Base-by-base conservation (phyloP, 2,113 vertebrate genomes). In the Copsychus sechellarum region DNA sequence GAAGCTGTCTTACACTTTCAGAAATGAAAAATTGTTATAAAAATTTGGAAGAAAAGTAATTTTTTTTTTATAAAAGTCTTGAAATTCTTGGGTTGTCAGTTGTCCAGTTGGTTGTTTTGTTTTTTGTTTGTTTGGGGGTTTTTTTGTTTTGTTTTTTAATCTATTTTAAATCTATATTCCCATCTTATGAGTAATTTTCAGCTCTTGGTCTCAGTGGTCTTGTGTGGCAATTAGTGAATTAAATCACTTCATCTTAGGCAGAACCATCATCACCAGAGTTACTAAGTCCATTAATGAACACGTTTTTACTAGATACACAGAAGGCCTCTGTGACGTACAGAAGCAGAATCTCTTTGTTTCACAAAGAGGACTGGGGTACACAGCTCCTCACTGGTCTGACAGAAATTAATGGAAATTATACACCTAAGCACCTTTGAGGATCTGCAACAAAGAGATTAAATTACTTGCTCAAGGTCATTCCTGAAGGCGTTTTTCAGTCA, bases 381-480 rank as follows among this genome's bases (percentile, higher is more conserved):
- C 8, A 64, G 60, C 81, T 91, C 38, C 81, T 78, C 73, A 40
- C 40, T 67, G 76, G 40, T 76, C 58, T 93, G 74, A 58, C 9
- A 42, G 62, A 93, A 96, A 93, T 93, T 90, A 93, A 92, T 93
- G 62, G 50, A 92, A 94, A 92, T 88, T 82, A 53, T 33, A 72
- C 56, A 88, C 53, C 48, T 86, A 86, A 77, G 24, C 80, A 92
- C 69, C 71, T 88, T 51, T 67, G 82, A 81, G 79, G 18, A 53
- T 94, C 72, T 79, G 72, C 20, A 86, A 85, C 43, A 86, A 74
- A 81, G 34, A 85, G 48, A 76, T 64, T 85, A 81, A 89, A 56
- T 86, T 0, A 81, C 38, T 86, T 83, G 24, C 43, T 93, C 71
- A 91, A 94, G 64, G 83, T 94, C 48, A 51, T 47, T 89, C 7